Percentiles rank a stretch among this genome's conserved stretches.
Evolutionary conservation across 2,888 invertebrate genomes (phyloP).

Genomic region (Conops quadrifasciatus): DNA sequence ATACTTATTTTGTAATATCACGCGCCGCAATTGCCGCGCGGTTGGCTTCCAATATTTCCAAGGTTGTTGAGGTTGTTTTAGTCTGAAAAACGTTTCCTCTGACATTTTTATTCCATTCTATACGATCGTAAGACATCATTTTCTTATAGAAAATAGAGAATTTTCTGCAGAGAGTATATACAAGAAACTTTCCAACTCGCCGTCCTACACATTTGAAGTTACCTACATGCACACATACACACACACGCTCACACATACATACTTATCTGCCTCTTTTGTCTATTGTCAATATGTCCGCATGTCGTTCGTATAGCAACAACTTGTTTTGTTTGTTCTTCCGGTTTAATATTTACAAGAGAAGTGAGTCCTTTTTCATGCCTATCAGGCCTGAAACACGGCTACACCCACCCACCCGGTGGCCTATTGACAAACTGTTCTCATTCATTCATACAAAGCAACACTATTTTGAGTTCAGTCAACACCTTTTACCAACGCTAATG

Average conservation of each 20-base stretch:
- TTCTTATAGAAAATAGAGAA: no score
- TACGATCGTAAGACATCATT: no score
- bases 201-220: neutral
- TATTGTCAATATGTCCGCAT: no score
- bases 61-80: no score
- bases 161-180: no score
- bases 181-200: no score
- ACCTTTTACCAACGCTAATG: neutral
- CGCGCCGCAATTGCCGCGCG: no score
- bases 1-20: no score
- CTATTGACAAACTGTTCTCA: conserved; percentile 13
- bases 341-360: neutral
- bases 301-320: neutral
- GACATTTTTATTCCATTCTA: no score
- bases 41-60: no score
- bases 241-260: neutral
- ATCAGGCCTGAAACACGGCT: neutral
- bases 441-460: neutral
- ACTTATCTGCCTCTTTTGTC: neutral
- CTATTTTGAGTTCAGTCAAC: conserved; percentile 17
- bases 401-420: conserved; percentile 18
- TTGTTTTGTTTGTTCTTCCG: conserved; percentile 5
- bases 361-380: no score
- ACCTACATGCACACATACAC: neutral
- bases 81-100: no score